Evolutionary conservation across 1,140 invertebrate species (phyloP).

Genomic region (Helicoverpa zea): DNA sequence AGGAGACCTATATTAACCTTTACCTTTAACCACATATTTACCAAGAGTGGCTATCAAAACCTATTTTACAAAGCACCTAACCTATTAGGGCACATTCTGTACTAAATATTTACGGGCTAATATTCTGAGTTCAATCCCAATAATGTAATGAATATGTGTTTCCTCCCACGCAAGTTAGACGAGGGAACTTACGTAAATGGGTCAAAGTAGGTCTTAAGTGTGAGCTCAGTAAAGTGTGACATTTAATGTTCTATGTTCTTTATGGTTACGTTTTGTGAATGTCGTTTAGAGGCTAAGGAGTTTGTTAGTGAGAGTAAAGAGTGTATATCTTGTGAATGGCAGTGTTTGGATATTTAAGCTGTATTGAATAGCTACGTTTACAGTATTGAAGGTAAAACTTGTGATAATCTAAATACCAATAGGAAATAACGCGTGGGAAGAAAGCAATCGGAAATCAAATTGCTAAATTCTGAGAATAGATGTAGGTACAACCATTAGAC

Average conservation of each 20-base stretch:
- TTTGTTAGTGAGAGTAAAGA: background rate
- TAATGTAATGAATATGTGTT: slow-evolving; percentile 33
- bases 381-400: too few relatives aligned
- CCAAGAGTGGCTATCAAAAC: background rate
- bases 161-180: slow-evolving; percentile 17
- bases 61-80: background rate
- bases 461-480: too few relatives aligned
- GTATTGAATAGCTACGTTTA: too few relatives aligned
- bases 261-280: background rate
- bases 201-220: slow-evolving; percentile 19
- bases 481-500: too few relatives aligned
- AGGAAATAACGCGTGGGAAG: too few relatives aligned
- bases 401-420: too few relatives aligned
- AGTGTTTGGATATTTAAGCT: too few relatives aligned
- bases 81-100: background rate
- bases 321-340: too few relatives aligned
- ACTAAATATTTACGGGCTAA: slow-evolving; percentile 21
- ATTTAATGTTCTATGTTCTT: slow-evolving; percentile 17
- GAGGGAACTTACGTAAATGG: slow-evolving; percentile 29
- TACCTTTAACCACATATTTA: background rate
- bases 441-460: too few relatives aligned
- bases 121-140: slow-evolving; percentile 13
- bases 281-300: background rate
- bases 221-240: slow-evolving; percentile 23
- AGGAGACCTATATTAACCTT: too few relatives aligned